phyloP scores from a whole-genome alignment of 2,888 invertebrate genomes.

The Blomia tropicalis region DNA sequence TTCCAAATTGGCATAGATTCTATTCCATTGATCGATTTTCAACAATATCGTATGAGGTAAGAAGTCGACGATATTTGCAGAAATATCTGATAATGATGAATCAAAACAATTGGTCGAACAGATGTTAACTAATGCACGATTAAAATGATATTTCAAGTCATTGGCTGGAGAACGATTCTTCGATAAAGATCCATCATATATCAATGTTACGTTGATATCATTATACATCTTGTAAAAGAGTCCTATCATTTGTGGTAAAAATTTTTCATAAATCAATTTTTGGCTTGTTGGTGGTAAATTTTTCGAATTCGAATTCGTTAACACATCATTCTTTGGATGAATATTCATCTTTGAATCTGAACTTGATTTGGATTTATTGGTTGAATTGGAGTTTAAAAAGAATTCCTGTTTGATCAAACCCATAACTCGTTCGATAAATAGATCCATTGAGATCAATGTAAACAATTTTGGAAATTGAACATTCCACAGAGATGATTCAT shows the following conservation, averaged over 20 bases:
- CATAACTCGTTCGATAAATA: conserved; percentile 1
- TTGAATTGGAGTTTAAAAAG: not conserved
- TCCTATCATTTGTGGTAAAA: not conserved
- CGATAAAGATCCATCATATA: not conserved
- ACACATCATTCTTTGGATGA: not conserved
- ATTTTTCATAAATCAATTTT: not conserved
- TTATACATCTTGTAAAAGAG: conserved; percentile 6
- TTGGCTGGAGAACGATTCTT: not conserved
- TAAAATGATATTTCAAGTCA: not conserved
- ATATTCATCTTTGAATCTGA: not conserved
- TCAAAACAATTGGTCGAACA: conserved; percentile 8
- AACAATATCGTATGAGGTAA: not conserved
- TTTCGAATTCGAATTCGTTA: not conserved
- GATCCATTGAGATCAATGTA: conserved; percentile 1
- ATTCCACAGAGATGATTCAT: not conserved
- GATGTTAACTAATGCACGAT: conserved; percentile 7
- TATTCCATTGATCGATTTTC: conserved; percentile 14
- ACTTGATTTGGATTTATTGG: not conserved
- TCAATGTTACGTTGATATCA: not conserved
- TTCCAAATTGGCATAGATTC: conserved; percentile 6
- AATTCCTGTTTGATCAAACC: not conserved
- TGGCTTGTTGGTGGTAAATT: not conserved
- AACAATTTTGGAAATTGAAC: conserved; percentile 11
- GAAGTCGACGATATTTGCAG: conserved; percentile 3
- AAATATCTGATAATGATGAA: not conserved